phyloP scores from a whole-genome alignment of 2,888 invertebrate genomes.

The Plebejus argus region DNA sequence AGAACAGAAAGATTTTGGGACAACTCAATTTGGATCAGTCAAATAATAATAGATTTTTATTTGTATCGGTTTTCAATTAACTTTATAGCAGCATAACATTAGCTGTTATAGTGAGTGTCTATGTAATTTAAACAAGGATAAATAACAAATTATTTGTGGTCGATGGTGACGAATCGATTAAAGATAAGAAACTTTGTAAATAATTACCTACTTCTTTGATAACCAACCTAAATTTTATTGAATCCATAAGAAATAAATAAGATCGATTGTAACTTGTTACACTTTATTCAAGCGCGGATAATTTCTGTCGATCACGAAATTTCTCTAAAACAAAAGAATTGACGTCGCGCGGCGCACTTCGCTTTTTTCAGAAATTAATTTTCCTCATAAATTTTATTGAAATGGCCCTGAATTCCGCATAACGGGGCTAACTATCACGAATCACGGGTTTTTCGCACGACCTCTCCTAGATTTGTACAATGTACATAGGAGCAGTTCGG shows the following conservation, averaged over 20 bases:
- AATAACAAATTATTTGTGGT: not conserved
- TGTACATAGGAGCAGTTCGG: conserved; percentile 24
- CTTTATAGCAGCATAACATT: not conserved
- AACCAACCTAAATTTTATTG: too few species aligned
- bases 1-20: too few species aligned
- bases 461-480: conserved; percentile 37
- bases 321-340: conserved; percentile 22
- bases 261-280: not conserved
- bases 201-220: not conserved
- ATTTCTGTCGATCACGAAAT: conserved; percentile 14
- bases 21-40: too few species aligned
- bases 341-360: not conserved
- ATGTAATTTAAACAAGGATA: not conserved
- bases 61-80: too few species aligned
- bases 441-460: conserved; percentile 35
- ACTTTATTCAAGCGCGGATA: not conserved
- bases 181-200: not conserved
- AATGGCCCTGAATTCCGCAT: conserved; percentile 27
- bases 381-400: conserved; percentile 26
- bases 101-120: not conserved
- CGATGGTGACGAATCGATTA: not conserved
- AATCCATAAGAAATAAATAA: not conserved
- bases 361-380: conserved; percentile 7
- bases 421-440: conserved; percentile 23
- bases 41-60: too few species aligned